phyloP scores from a whole-genome alignment of 2,113 vertebrate species.

The Sporophila hypoxantha region DNA sequence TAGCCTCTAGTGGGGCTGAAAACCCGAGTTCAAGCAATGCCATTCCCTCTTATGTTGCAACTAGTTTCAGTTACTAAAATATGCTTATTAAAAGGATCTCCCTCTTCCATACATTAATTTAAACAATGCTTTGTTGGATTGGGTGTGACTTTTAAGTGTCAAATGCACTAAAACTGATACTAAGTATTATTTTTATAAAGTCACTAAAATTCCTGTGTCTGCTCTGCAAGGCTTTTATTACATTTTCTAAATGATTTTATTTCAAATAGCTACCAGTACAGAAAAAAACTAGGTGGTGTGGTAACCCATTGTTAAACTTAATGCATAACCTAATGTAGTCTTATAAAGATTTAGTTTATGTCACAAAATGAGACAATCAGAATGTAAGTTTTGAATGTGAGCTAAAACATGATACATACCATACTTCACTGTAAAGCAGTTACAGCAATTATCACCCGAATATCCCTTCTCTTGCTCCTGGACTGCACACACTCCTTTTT shows the following conservation, averaged over 20 bases:
- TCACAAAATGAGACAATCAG: not conserved
- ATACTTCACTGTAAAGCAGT: not conserved
- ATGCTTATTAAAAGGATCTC: not conserved
- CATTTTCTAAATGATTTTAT: not conserved
- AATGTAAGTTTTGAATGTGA: not conserved
- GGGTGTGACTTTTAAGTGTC: not conserved
- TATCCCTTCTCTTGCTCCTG: not conserved
- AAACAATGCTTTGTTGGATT: not conserved
- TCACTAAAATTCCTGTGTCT: not conserved
- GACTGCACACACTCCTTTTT: not conserved
- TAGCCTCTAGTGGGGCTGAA: not conserved
- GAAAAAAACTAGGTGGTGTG: not conserved
- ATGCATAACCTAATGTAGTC: not conserved
- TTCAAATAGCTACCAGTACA: not conserved
- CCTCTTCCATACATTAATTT: not conserved
- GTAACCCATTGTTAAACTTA: not conserved
- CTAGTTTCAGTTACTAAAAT: not conserved
- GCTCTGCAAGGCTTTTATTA: not conserved
- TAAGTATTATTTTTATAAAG: not conserved
- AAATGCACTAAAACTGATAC: not conserved
- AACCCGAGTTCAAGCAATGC: not conserved
- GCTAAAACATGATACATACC: not conserved
- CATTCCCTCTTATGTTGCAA: not conserved
- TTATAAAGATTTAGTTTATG: not conserved
- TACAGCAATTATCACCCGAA: not conserved